Base-by-base conservation (phyloP, 2,797 vertebrate species). In the Platyrinchus mystaceus region DNA sequence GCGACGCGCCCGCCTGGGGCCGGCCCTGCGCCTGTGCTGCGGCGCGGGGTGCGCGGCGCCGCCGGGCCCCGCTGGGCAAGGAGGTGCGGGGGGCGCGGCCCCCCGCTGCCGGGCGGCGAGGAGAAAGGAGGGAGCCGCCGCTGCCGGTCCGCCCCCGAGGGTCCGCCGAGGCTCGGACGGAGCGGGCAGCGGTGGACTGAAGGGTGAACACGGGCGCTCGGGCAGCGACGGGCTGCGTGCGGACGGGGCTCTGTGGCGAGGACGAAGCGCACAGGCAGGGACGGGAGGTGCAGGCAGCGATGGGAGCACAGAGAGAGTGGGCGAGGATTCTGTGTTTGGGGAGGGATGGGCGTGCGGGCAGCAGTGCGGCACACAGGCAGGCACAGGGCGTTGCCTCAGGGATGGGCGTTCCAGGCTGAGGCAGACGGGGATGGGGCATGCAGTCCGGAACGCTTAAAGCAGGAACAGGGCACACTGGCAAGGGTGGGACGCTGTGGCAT, bases 81-180 rank as follows among this genome's bases (percentile, higher is more conserved):
- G 89, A 91, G 89, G 81, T 78, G 76, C 89, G 76, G 59, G 49
- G 81, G 85, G 76, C 76, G 85, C 81, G 89, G 89, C 71, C 62
- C 92, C 89, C 89, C 50, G 50, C 71, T 92, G 86, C 71, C 30
- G 71, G 56, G 68, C 70, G n/a, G 77, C 41, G 56, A 62, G 15
- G 58, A 47, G n/a, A 26, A 47, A 56, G 90, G 74, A 44, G 59
- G 24, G 59, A 81, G 53, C 59, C 13, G 59, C 69, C 20, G 52
- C 46, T 28, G 17, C 26, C n/a, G 44, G 50, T 24, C 87, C 80
- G 77, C 47, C 75, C 81, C 21, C 21, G 41, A 14, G 60, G 50
- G 36, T 74, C 6, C 37, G 9, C 18, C 7, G 56, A 27, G 46
- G 21, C n/a, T 37, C 20, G 41, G 66, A 30, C 3, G 10, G 76